phyloP scores from a whole-genome alignment of 2,888 invertebrate species.

The Phorcus lineatus region DNA sequence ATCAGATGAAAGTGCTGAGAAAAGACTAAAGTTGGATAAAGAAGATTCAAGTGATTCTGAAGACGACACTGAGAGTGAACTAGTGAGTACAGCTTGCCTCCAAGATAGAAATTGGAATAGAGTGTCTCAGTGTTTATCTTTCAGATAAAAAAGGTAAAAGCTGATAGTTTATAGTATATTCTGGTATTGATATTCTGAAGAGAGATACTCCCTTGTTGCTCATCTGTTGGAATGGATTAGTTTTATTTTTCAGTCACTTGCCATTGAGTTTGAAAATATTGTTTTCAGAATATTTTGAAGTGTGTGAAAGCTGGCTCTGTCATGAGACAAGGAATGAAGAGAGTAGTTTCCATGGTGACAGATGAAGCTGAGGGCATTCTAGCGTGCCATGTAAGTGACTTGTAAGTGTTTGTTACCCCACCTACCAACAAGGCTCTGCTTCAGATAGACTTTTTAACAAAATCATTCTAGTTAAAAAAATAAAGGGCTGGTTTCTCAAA shows the following conservation, averaged over 20 bases:
- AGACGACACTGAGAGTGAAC: background rate
- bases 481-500: too few relatives aligned
- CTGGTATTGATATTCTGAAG: too few relatives aligned
- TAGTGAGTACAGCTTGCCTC: background rate
- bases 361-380: slow-evolving; percentile 85
- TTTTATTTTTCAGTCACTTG: too few relatives aligned
- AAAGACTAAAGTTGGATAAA: slow-evolving; percentile 29
- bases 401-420: slow-evolving; percentile 18
- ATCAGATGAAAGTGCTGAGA: slow-evolving; percentile 29
- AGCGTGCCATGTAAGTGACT: slow-evolving; percentile 81
- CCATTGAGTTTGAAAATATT: background rate
- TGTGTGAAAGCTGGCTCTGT: slow-evolving; percentile 88
- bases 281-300: slow-evolving; percentile 81
- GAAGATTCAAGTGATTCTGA: background rate
- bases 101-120: too few relatives aligned
- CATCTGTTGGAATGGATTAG: too few relatives aligned
- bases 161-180: too few relatives aligned
- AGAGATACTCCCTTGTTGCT: too few relatives aligned
- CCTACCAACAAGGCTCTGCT: too few relatives aligned
- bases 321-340: slow-evolving; percentile 85
- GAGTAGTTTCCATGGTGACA: slow-evolving; percentile 85
- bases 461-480: too few relatives aligned
- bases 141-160: too few relatives aligned
- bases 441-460: too few relatives aligned
- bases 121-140: too few relatives aligned